Base-by-base conservation (phyloP, 2,797 vertebrate species). In the Tinamus major region DNA sequence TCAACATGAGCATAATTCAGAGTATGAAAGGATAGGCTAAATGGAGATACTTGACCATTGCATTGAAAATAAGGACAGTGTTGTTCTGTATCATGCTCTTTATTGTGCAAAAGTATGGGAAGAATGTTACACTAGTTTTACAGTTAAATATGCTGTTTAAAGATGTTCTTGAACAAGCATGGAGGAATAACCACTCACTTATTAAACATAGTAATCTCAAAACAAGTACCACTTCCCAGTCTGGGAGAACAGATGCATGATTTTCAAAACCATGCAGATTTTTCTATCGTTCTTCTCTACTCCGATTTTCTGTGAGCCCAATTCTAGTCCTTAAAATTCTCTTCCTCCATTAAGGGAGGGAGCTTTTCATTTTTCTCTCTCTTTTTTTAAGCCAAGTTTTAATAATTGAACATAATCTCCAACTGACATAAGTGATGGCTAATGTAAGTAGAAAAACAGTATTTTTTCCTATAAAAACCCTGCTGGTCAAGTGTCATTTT, bases 1-100 rank as follows among this genome's bases (percentile, higher is more conserved):
- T 90, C 82, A 72, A 12, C 83, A 41, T 65, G 53, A 92, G 65
- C 72, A 82, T 63, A 76, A 48, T 71, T n/a, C 13, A 62, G 70
- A 49, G 81, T 94, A 65, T 91, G 89, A 83, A 92, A 86, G 81
- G 75, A 48, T 35, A 77, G 39, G 88, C 88, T 81, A 94, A 95
- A 81, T 87, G 91, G 94, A 93, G 85, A 91, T 75, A 27, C 33
- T 37, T 94, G 58, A 33, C 70, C 37, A 53, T 86, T 93, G 59
- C 76, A 85, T 82, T 87, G 58, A 80, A 55, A 61, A 85, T 77
- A 69, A 35, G 68, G 51, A 48, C 53, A 80, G 33, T 65, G 10
- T 20, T 89, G 77, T 71, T 76, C 72, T 82, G 49, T 64, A 74
- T 53, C 75, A 62, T 37, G 48, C 65, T 72, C 72, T 93, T 86